Evolutionary conservation across 2,113 vertebrate species (phyloP).

Genomic region (Herpailurus yagouaroundi): DNA sequence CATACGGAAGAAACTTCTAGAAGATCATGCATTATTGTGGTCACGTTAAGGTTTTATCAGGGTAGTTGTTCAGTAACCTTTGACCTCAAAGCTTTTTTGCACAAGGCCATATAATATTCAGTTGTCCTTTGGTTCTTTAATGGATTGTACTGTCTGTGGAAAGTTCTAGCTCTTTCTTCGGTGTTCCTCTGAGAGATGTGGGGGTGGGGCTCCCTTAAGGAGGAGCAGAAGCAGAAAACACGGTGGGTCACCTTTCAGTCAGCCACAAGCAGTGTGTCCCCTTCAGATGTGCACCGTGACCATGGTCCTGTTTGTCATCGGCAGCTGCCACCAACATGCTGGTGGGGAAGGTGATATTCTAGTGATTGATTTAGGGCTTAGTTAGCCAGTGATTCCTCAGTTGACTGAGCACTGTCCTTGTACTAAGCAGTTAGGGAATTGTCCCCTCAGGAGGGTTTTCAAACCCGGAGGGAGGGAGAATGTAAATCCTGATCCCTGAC

Average conservation of each 20-base stretch:
- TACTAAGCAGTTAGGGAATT: neutral
- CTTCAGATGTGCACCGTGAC: neutral
- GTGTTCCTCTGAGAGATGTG: accelerated
- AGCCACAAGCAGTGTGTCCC: accelerated
- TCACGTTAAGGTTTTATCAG: neutral
- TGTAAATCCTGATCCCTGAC: neutral
- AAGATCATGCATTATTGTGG: accelerated
- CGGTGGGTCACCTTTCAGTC: neutral
- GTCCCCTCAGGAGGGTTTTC: neutral
- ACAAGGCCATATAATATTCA: neutral
- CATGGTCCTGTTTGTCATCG: neutral
- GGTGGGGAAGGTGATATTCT: neutral
- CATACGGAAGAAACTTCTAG: neutral
- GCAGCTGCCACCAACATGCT: too few relatives aligned
- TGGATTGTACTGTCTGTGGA: neutral
- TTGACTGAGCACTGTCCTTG: too few relatives aligned
- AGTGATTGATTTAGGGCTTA: neutral
- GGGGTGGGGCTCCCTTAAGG: neutral
- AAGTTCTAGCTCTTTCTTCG: neutral
- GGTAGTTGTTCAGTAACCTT: neutral
- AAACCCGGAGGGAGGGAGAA: neutral
- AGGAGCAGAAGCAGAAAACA: neutral
- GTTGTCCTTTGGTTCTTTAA: neutral
- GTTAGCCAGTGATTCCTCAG: neutral
- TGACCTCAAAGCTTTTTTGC: neutral